Evolutionary conservation across 2,797 vertebrate genomes (phyloP), one percentile per base, ranked within the genome.

Genomic region (Lepus townsendii): DNA sequence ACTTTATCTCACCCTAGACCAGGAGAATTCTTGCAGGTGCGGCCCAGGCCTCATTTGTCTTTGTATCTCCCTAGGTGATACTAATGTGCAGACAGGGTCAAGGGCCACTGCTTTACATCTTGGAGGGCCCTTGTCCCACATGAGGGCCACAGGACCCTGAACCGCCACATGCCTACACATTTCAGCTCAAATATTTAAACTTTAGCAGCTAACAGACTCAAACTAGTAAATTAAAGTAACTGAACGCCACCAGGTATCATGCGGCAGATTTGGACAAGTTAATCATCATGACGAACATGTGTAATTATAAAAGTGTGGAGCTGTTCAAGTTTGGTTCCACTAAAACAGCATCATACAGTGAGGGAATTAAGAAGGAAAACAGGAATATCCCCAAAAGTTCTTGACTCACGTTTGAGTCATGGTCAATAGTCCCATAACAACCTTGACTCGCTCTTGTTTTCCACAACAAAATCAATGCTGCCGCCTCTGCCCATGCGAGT

Each of bases 291-390:
- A 90, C 10, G 35, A 22, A 10, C 26, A 54, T n/a, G 5, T n/a
- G 1, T 72, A 57, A 79, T 94, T 83, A 79, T 83, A 68, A 93
- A 89, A 93, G 86, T 68, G 54, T 54, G 71, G 82, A 83, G 35
- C 65, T 86, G 2, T 62, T 93, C 76, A 77, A 71, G 24, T 75
- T 38, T 82, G 17, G 88, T n/a, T 79, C 65, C 78, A 76, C 35
- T 86, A 47, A 92, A 92, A 89, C 68, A 89, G 54, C n/a, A 71
- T 35, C 68, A 72, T 12, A 65, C 27, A 35, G 32, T 20, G 57
- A 35, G 52, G 10, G n/a, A 60, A 65, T 1, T 77, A 38, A 88
- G 88, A 82, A 95, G 54, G 38, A 84, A 96, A 93, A 60, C 14
- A 66, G 42, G 73, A 54, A 65, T 50, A 80, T 80, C 2, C 75